A percentile compares a stretch with the other conserved stretches of the same genome.
phyloP scores from a whole-genome alignment of 2,113 vertebrate genomes.

The Odocoileus hemionus region DNA sequence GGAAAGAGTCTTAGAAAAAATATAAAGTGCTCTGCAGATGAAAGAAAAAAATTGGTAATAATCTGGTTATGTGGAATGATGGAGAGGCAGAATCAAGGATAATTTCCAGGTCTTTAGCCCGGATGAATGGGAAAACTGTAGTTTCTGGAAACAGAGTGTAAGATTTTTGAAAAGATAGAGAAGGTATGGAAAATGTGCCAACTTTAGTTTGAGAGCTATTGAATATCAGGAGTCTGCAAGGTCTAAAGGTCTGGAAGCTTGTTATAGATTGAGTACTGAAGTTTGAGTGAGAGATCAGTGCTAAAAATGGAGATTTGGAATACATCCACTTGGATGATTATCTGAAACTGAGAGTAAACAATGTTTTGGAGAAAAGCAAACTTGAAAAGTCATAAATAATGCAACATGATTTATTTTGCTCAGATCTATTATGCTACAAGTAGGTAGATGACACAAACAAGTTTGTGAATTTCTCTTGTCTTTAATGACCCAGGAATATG shows the following conservation, averaged over 20 bases:
- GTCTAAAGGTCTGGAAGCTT: background rate
- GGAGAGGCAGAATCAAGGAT: background rate
- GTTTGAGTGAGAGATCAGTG: background rate
- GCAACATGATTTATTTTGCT: constrained; percentile 27
- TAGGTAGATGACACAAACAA: background rate
- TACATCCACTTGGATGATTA: background rate
- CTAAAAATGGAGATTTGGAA: background rate
- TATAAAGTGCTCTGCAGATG: background rate
- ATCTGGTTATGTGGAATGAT: background rate
- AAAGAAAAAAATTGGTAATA: background rate
- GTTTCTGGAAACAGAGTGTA: background rate
- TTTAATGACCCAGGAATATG: background rate
- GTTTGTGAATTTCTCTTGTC: background rate
- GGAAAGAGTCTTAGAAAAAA: background rate
- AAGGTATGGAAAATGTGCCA: background rate
- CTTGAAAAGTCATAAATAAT: constrained; percentile 33
- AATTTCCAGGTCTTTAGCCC: background rate
- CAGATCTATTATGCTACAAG: background rate
- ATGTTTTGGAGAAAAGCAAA: background rate
- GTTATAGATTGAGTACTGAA: background rate
- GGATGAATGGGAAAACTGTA: background rate
- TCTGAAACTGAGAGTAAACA: background rate
- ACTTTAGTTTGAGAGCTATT: background rate
- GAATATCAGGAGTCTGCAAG: background rate
- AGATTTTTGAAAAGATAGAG: background rate